These are phyloP conservation scores for Diarsia brunnea DNA, from an alignment of 2,888 invertebrate genomes.

Conservation along the genomic window DNA sequence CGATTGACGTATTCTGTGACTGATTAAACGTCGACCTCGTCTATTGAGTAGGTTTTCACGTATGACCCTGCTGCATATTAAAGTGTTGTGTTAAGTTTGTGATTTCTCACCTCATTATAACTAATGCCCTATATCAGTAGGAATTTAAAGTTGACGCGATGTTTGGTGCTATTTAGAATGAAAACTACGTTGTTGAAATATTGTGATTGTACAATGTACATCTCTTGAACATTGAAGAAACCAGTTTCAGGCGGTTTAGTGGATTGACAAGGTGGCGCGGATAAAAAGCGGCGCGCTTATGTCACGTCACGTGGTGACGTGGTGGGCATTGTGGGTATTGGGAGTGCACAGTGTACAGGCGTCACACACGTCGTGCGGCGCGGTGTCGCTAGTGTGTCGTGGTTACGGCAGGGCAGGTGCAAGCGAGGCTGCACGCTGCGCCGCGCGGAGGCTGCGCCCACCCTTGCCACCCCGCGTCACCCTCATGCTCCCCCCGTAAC, in stretches of 20 bases:
- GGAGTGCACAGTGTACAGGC: slow-evolving; percentile 62
- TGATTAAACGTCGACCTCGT: slow-evolving; percentile 19
- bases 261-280: slow-evolving; percentile 37
- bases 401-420: slow-evolving; percentile 87
- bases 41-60: slow-evolving; percentile 7
- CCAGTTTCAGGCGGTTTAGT: slow-evolving; percentile 57
- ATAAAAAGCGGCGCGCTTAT: slow-evolving; percentile 24
- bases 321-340: slow-evolving; percentile 27
- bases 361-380: slow-evolving; percentile 67
- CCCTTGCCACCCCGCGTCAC: slow-evolving; percentile 78
- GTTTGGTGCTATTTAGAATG: slow-evolving; percentile 2
- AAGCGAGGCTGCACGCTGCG: slow-evolving; percentile 88
- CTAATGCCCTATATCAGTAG: background rate
- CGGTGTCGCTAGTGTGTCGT: slow-evolving; percentile 82
- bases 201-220: slow-evolving; percentile 14
- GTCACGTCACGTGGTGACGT: slow-evolving; percentile 49
- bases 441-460: slow-evolving; percentile 86
- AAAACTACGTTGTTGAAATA: slow-evolving; percentile 6
- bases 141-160: background rate
- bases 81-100: background rate
- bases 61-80: background rate
- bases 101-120: background rate
- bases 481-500: slow-evolving; percentile 75
- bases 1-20: slow-evolving; percentile 45
- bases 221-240: slow-evolving; percentile 29